A percentile compares a stretch with the other conserved stretches of the same genome.
phyloP scores from a whole-genome alignment of 1,140 invertebrate species.

The Musca domestica region DNA sequence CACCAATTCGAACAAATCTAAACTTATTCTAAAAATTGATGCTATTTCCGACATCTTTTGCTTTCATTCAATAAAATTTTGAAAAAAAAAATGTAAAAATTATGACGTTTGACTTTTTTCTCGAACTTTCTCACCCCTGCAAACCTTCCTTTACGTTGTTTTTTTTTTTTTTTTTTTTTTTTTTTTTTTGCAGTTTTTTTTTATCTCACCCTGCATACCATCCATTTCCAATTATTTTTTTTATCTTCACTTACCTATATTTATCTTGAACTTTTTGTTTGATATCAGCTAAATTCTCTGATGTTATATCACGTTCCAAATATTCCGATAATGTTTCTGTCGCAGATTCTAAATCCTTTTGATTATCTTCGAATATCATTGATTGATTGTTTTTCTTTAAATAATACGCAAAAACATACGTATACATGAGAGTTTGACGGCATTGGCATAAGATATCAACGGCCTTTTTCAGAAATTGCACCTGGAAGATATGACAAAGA shows the following conservation, averaged over 20 bases:
- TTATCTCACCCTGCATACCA: too few relatives aligned
- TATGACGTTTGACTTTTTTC: too few relatives aligned
- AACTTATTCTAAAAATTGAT: too few relatives aligned
- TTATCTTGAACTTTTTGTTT: conserved; percentile 99
- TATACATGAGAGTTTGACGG: conserved; percentile 97
- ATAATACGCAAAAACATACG: conserved; percentile 99
- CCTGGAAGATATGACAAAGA: conserved; percentile 64
- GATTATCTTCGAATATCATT: conserved; percentile 99
- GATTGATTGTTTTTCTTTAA: conserved; percentile 97
- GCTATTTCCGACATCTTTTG: too few relatives aligned
- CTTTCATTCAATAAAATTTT: too few relatives aligned
- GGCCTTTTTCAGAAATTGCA: conserved; percentile 95
- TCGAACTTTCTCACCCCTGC: too few relatives aligned
- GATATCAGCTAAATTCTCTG: conserved; percentile 95
- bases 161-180: too few relatives aligned
- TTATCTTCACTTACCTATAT: conserved; percentile 71
- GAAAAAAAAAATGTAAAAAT: too few relatives aligned
- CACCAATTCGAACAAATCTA: too few relatives aligned
- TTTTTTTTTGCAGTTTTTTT: too few relatives aligned
- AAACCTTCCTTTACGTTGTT: too few relatives aligned
- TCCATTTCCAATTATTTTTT: not conserved
- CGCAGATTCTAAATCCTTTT: conserved; percentile 94
- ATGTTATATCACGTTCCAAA: conserved; percentile 95
- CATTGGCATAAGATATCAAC: conserved; percentile 97
- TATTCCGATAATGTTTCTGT: conserved; percentile 97